These are phyloP conservation scores for Cephalotes varians DNA, from an alignment of 2,888 invertebrate genomes.

Conservation along the genomic window DNA sequence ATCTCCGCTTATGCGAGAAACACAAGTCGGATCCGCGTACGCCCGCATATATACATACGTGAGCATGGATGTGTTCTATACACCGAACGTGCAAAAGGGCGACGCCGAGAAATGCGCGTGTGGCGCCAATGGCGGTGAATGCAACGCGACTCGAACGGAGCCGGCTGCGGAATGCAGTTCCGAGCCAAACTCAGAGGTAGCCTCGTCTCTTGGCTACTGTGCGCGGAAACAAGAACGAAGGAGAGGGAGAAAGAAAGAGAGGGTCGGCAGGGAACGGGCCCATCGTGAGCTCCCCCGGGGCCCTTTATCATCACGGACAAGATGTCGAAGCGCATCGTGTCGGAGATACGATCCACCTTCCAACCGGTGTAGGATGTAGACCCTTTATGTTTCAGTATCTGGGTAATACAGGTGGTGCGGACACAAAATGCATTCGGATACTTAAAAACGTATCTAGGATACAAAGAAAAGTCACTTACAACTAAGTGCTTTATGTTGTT, in stretches of 20 bases:
- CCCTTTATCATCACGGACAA: conserved; percentile 66
- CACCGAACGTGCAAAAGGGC: conserved; percentile 32
- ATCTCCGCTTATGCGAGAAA: conserved; percentile 14
- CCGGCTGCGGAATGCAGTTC: conserved; percentile 69
- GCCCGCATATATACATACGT: not conserved
- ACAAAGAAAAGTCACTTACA: conserved; percentile 1
- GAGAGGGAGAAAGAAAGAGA: conserved; percentile 4
- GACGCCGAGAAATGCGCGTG: conserved; percentile 61
- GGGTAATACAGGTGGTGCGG: not conserved
- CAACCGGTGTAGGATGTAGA: not conserved
- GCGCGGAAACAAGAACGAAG: conserved; percentile 42
- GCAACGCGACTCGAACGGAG: conserved; percentile 54
- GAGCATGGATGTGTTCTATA: not conserved
- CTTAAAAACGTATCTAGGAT: not conserved
- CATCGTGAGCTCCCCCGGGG: not conserved
- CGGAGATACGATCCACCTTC: conserved; percentile 38
- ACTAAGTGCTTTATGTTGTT: conserved; percentile 16
- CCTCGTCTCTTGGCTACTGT: conserved; percentile 54
- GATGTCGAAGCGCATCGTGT: conserved; percentile 58
- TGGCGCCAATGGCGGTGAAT: conserved; percentile 65
- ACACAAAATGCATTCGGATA: not conserved
- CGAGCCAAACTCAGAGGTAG: conserved; percentile 69
- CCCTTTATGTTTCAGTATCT: not conserved
- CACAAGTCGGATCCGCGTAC: not conserved
- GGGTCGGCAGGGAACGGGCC: not conserved